These are phyloP conservation scores for Aradus depressus DNA, from an alignment of 2,888 invertebrate genomes.

Conservation along the genomic window DNA sequence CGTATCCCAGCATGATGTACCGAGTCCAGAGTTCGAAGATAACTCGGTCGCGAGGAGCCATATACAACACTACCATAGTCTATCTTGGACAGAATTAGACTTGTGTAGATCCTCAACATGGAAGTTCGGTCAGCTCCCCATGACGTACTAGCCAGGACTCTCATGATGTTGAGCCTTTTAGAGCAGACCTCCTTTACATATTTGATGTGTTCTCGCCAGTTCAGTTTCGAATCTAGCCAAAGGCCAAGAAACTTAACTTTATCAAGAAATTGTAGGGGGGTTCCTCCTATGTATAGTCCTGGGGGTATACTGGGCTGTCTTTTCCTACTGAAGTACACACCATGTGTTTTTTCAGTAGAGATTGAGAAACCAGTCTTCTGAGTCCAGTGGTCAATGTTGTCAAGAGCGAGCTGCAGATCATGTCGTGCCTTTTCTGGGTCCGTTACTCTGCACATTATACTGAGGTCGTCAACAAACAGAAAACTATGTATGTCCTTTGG, in stretches of 20 bases:
- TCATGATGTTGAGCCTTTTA: slow-evolving; percentile 1
- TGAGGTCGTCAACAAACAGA: no score
- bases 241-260: not conserved
- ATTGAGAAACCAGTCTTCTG: no score
- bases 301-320: no score
- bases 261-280: no score
- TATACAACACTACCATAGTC: slow-evolving; percentile 1
- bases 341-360: no score
- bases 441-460: no score
- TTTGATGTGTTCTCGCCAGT: slow-evolving; percentile 5
- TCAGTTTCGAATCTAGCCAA: not conserved
- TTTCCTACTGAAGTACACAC: no score
- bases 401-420: no score
- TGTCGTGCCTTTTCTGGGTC: no score
- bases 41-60: not conserved
- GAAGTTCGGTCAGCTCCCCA: slow-evolving; percentile 3
- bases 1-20: not conserved
- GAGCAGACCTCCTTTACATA: slow-evolving; percentile 1
- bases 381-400: no score
- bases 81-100: not conserved
- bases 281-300: no score
- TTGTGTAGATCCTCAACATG: not conserved
- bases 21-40: not conserved
- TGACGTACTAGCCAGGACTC: not conserved
- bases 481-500: no score